A percentile compares a stretch with the other conserved stretches of the same genome.
These are phyloP conservation scores for Dusona sp. DNA, from an alignment of 2,888 invertebrate genomes.

Conservation along the genomic window DNA sequence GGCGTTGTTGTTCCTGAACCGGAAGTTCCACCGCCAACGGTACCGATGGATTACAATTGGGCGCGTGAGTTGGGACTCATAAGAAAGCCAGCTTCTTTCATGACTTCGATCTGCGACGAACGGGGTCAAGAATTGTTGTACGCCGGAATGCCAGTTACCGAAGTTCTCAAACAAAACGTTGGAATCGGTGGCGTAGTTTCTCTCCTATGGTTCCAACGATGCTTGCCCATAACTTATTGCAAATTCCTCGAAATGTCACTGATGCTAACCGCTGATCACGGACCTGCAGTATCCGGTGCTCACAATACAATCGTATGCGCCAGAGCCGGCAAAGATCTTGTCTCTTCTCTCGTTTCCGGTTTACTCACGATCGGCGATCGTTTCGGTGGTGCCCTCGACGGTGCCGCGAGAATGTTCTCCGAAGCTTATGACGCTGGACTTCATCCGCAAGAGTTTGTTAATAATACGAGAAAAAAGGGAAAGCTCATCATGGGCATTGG, in stretches of 20 bases:
- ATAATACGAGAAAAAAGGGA: conserved; percentile 98
- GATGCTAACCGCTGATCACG: conserved; percentile 99
- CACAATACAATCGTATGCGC: conserved; percentile 99
- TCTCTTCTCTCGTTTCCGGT: conserved; percentile 98
- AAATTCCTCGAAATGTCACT: conserved; percentile 99
- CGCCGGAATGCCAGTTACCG: conserved; percentile 96
- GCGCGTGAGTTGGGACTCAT: conserved; percentile 98
- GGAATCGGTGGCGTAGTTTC: conserved; percentile 99
- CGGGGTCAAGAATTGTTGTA: conserved; percentile 98
- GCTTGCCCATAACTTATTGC: conserved; percentile 96
- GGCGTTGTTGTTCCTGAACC: conserved; percentile 94
- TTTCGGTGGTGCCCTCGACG: conserved; percentile 99
- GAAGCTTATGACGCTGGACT: conserved; percentile 97
- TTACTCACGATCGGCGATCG: conserved; percentile 99
- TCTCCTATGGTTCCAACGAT: conserved; percentile 99
- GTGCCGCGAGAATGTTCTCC: conserved; percentile 98
- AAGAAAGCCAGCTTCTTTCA: conserved; percentile 99
- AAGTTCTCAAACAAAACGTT: conserved; percentile 96
- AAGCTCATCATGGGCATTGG: conserved; percentile 99
- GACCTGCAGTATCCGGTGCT: conserved; percentile 99
- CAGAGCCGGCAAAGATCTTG: conserved; percentile 98
- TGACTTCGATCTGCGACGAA: conserved; percentile 99
- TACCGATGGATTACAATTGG: conserved; percentile 99
- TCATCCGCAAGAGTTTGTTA: conserved; percentile 99
- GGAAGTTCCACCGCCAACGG: conserved; percentile 98